Percentiles rank a stretch among this genome's conserved stretches.
Evolutionary conservation across 1,140 invertebrate species (phyloP).

Genomic region (Bombus soroeensis): DNA sequence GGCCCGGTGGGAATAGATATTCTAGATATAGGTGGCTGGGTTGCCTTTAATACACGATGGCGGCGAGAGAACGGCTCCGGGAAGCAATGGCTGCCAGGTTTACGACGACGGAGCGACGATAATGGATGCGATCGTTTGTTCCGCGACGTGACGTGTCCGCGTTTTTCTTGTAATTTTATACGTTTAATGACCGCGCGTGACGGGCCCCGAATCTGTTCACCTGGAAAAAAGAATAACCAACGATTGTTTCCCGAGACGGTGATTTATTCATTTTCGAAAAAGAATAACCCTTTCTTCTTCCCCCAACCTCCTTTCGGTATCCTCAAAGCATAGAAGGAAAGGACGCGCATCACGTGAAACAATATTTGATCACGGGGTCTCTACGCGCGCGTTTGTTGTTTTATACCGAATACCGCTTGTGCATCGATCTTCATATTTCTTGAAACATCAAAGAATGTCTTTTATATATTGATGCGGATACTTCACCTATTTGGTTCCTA

Average conservation of each 20-base stretch:
- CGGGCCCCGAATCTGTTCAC: not conserved
- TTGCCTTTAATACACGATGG: conserved; percentile 54
- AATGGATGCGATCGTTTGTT: conserved; percentile 65
- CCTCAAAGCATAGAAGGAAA: not conserved
- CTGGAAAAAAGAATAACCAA: conserved; percentile 23
- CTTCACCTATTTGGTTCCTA: too few species aligned
- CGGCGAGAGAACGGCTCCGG: not conserved
- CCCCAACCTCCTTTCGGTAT: not conserved
- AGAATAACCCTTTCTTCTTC: not conserved
- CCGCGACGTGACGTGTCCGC: conserved; percentile 53
- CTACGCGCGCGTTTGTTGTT: not conserved
- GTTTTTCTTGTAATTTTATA: conserved; percentile 63
- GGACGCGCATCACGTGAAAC: not conserved
- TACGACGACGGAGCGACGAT: conserved; percentile 54
- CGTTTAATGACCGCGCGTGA: conserved; percentile 37
- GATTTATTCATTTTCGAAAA: conserved; percentile 50
- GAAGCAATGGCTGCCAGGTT: conserved; percentile 45
- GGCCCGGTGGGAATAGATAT: conserved; percentile 28
- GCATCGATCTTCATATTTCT: conserved; percentile 11
- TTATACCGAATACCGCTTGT: not conserved
- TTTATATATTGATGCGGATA: not conserved
- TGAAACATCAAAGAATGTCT: conserved; percentile 8
- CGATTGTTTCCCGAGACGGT: conserved; percentile 27
- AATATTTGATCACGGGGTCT: not conserved
- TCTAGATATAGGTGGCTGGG: conserved; percentile 38